Evolutionary conservation across 2,888 invertebrate genomes (phyloP).

Genomic region (Spisula subtruncata): DNA sequence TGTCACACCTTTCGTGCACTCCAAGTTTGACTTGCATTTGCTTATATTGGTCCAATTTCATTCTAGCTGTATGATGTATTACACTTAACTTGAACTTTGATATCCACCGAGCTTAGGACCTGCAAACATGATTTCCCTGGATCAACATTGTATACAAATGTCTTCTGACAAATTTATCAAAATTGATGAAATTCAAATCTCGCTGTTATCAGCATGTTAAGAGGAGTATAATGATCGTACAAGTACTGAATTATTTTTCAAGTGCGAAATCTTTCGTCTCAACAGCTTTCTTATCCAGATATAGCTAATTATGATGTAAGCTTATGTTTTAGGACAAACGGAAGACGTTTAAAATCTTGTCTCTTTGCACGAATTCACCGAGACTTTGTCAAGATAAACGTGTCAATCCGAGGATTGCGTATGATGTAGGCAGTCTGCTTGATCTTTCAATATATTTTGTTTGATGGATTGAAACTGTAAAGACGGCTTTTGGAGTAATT

Average conservation of each 20-base stretch:
- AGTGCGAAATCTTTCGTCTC: constrained; percentile 54
- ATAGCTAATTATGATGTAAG: constrained; percentile 43
- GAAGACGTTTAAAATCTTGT: constrained; percentile 44
- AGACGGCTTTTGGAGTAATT: constrained; percentile 19
- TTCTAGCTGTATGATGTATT: background rate
- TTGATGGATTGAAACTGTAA: constrained; percentile 42
- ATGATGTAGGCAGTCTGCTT: background rate
- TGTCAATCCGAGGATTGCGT: constrained; percentile 41
- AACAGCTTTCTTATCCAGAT: constrained; percentile 43
- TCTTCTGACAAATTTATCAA: constrained; percentile 62
- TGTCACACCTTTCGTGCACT: too few relatives aligned
- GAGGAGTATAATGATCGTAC: constrained; percentile 41
- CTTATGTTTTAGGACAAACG: constrained; percentile 15
- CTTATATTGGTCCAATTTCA: background rate
- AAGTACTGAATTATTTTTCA: constrained; percentile 47
- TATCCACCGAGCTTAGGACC: background rate
- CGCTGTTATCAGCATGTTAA: constrained; percentile 35
- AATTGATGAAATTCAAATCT: constrained; percentile 62
- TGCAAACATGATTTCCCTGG: constrained; percentile 22
- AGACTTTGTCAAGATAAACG: constrained; percentile 42
- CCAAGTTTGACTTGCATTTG: too few relatives aligned
- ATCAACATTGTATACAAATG: constrained; percentile 29
- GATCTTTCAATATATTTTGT: constrained; percentile 42
- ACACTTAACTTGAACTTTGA: background rate
- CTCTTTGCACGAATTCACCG: constrained; percentile 30